These are phyloP conservation scores for Rhimphoctona megacephalus DNA, from an alignment of 2,888 invertebrate genomes.

Conservation along the genomic window DNA sequence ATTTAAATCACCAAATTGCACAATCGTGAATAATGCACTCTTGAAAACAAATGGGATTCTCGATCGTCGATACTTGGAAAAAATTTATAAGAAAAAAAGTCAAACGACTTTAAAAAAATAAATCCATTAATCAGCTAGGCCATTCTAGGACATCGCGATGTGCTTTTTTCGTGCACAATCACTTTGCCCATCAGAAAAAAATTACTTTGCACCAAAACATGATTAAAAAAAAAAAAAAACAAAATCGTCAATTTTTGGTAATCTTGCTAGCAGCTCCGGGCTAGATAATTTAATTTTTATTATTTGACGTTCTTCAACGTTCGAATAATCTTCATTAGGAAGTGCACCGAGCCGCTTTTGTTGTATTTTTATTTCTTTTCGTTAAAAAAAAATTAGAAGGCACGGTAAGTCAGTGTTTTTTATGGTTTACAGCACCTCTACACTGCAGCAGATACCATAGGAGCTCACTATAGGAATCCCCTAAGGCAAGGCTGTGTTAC, in stretches of 20 bases:
- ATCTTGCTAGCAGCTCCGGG: conserved; percentile 48
- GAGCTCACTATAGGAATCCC: conserved; percentile 90
- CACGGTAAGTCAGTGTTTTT: conserved; percentile 81
- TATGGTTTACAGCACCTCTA: conserved; percentile 92
- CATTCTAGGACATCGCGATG: conserved; percentile 60
- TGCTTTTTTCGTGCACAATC: conserved; percentile 56
- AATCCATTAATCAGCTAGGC: conserved; percentile 59
- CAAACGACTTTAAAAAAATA: conserved; percentile 22
- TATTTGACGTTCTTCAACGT: conserved; percentile 19
- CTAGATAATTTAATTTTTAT: conserved; percentile 25
- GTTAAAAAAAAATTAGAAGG: conserved; percentile 73
- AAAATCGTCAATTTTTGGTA: conserved; percentile 3
- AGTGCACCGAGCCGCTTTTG: conserved; percentile 69
- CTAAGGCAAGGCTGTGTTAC: conserved; percentile 89
- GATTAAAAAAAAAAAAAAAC: conserved; percentile 34
- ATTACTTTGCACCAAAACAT: conserved; percentile 46
- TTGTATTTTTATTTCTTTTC: conserved; percentile 69
- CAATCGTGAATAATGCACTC: conserved; percentile 74
- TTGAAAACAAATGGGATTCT: conserved; percentile 73
- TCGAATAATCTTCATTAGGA: conserved; percentile 43
- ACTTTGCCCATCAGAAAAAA: conserved; percentile 30
- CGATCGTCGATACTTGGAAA: conserved; percentile 63
- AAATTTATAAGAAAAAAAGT: conserved; percentile 33
- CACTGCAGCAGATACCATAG: conserved; percentile 86
- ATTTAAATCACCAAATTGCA: conserved; percentile 71